Evolutionary conservation across 2,888 invertebrate species (phyloP), one percentile per base, ranked within the genome.

Genomic region (Fabriciana adippe): DNA sequence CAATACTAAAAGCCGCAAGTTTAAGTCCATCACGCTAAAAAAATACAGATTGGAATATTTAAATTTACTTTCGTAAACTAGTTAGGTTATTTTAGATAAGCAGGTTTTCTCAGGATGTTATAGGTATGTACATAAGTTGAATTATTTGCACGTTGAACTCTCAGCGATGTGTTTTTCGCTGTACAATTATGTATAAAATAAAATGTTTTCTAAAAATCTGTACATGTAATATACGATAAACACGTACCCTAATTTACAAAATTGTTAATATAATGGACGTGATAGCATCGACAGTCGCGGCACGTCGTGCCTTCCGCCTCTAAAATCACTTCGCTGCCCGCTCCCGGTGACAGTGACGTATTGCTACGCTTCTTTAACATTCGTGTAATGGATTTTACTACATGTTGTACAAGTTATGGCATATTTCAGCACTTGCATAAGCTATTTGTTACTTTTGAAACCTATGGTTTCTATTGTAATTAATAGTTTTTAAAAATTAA

Each of bases 331-430:
- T 90, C 87, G 86, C 89, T 82, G 81, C 74, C 83, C 84, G 81
- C 84, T 81, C 83, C 82, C 83, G 80, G 85, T 81, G 91, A 90
- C 90, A 91, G 87, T 90, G 91, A 92, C 90, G 87, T 87, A 90
- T 91, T 88, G 89, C 88, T 83, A 80, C 88, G 87, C 88, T 87
- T 88, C 88, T 90, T 89, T 86, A 86, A 90, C 90, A 88, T 90
- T 90, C 86, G 87, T 86, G 83, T 89, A 90, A 91, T 89, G 89
- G 89, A 89, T 89, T 89, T 86, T 87, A 87, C 87, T 90, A 85
- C 86, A 88, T 89, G 87, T 87, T 81, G 81, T 83, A 83, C 81
- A 89, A 89, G 81, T 86, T 87, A 86, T 85, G 81, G 80, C 79
- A 86, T 87, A 86, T 86, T 86, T 88, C 86, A 86, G 41, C 56